A percentile compares a stretch with the other conserved stretches of the same genome.
phyloP scores from a whole-genome alignment of 2,113 vertebrate genomes.

The Hypocryptadius cinnamomeus region DNA sequence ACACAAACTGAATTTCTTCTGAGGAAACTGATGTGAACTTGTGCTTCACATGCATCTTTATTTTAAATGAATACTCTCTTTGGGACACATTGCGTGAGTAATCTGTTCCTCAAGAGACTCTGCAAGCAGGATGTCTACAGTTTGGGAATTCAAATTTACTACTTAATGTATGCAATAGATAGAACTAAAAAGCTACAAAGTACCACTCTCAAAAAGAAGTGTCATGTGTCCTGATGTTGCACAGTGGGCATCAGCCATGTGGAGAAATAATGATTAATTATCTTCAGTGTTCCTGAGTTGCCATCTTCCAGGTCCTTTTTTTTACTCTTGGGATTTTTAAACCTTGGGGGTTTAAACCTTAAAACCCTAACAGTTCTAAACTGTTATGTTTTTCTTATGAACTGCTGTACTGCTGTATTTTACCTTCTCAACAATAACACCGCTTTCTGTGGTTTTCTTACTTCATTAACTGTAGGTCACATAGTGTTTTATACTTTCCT shows the following conservation, averaged over 20 bases:
- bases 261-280: not conserved
- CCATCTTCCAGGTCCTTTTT: not conserved
- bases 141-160: not conserved
- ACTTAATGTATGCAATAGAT: not conserved
- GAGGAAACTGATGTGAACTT: not conserved
- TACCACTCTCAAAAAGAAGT: not conserved
- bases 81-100: not conserved
- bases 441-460: not conserved
- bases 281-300: not conserved
- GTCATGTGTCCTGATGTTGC: not conserved
- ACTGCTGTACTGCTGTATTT: not conserved
- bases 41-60: not conserved
- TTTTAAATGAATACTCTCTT: not conserved
- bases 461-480: not conserved
- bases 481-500: not conserved
- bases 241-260: not conserved
- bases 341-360: not conserved
- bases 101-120: not conserved
- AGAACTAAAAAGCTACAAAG: not conserved
- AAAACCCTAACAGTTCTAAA: not conserved
- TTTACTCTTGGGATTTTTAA: not conserved
- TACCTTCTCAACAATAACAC: not conserved
- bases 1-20: not conserved
- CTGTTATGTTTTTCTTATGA: not conserved
- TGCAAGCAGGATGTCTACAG: not conserved